Evolutionary conservation across 2,888 invertebrate species (phyloP).

Genomic region (Andrena fulva): DNA sequence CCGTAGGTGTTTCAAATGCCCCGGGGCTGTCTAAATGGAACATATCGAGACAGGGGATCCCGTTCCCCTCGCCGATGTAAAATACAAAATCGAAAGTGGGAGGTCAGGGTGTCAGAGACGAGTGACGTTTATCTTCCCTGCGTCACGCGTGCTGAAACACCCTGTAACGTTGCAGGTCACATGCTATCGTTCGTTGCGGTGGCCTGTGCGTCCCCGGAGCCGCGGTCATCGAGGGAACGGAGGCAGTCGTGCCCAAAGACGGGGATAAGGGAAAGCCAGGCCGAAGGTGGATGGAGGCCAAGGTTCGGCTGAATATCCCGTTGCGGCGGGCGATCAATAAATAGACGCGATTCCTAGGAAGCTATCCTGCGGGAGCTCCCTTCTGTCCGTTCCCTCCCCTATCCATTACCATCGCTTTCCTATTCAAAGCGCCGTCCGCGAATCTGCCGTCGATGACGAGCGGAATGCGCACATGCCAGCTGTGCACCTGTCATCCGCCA

Average conservation of each 20-base stretch:
- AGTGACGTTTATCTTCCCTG: too few relatives aligned
- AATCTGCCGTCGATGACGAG: conserved; percentile 52
- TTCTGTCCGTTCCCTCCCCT: conserved; percentile 60
- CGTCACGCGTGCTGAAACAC: background rate
- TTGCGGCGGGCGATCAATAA: conserved; percentile 76
- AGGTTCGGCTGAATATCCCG: conserved; percentile 72
- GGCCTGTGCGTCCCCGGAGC: background rate
- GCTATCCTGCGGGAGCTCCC: conserved; percentile 57
- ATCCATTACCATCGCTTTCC: conserved; percentile 65
- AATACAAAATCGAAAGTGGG: too few relatives aligned
- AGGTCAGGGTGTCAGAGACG: too few relatives aligned
- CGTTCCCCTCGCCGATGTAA: too few relatives aligned
- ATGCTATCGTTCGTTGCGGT: background rate
- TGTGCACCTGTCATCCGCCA: conserved; percentile 66
- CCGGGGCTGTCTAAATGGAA: too few relatives aligned
- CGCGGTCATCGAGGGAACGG: conserved; percentile 7
- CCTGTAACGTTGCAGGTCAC: too few relatives aligned
- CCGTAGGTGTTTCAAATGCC: too few relatives aligned
- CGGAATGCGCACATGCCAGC: conserved; percentile 47
- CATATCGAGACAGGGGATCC: too few relatives aligned
- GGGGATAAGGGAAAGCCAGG: background rate
- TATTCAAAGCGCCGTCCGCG: conserved; percentile 61
- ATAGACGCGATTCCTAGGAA: conserved; percentile 77
- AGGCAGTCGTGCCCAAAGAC: conserved; percentile 24
- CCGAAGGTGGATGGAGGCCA: conserved; percentile 39